A percentile compares a stretch with the other conserved stretches of the same genome.
Evolutionary conservation across 1,140 invertebrate species (phyloP).

Genomic region (Drosophila obscura): DNA sequence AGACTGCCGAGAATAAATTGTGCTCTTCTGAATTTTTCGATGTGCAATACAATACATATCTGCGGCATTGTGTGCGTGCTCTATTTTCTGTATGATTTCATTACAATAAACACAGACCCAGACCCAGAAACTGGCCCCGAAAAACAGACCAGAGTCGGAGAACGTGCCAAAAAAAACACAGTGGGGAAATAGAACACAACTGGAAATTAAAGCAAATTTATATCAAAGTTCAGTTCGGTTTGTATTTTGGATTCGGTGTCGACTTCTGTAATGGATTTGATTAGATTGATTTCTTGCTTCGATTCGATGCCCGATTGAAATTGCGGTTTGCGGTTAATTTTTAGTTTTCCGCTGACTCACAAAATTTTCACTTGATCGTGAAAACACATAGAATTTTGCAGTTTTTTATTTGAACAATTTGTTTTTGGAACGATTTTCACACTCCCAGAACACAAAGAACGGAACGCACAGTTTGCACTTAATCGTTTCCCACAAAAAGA

Average conservation of each 20-base stretch:
- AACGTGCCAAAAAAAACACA: slow-evolving; percentile 26
- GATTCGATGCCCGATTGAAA: not conserved
- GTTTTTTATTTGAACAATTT: slow-evolving; percentile 10
- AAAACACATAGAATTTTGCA: slow-evolving; percentile 5
- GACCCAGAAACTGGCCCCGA: slow-evolving; percentile 36
- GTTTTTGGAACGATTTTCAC: not conserved
- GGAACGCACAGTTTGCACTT: slow-evolving; percentile 26
- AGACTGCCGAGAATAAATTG: slow-evolving; percentile 44
- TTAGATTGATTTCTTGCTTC: slow-evolving; percentile 7
- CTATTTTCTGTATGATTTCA: slow-evolving; percentile 67
- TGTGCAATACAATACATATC: slow-evolving; percentile 3
- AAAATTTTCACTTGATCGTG: slow-evolving; percentile 49
- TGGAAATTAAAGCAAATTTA: slow-evolving; percentile 57
- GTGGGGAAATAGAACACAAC: slow-evolving; percentile 31
- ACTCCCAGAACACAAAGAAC: slow-evolving; percentile 19
- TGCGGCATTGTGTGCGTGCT: slow-evolving; percentile 34
- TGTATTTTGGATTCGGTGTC: slow-evolving; percentile 39
- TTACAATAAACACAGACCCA: slow-evolving; percentile 43
- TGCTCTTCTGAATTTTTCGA: slow-evolving; percentile 19
- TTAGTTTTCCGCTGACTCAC: slow-evolving; percentile 39
- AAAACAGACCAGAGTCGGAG: slow-evolving; percentile 10
- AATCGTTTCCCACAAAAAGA: slow-evolving; percentile 24
- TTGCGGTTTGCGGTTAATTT: slow-evolving; percentile 23
- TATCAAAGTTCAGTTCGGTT: slow-evolving; percentile 66
- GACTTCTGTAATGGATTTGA: slow-evolving; percentile 22